phyloP scores from a whole-genome alignment of 2,113 vertebrate species.

The Arenaria interpres region DNA sequence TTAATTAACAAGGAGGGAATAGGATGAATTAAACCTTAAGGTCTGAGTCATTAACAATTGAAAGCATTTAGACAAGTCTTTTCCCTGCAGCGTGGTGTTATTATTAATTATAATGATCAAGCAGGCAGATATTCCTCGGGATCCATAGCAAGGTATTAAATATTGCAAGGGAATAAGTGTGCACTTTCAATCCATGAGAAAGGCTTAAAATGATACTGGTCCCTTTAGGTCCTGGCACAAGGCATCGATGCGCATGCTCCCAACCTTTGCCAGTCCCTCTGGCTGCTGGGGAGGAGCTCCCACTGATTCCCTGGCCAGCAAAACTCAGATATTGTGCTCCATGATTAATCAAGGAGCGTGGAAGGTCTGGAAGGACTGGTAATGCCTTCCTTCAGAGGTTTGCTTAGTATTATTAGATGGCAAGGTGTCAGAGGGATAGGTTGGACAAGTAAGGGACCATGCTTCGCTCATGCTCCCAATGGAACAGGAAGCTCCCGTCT shows the following conservation, averaged over 20 bases:
- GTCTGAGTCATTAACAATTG: conserved; percentile 16
- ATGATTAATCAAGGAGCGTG: background rate
- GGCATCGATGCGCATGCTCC: accelerated
- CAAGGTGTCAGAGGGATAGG: background rate
- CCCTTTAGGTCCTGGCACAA: background rate
- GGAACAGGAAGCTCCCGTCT: background rate
- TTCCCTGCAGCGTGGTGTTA: background rate
- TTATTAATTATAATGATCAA: background rate
- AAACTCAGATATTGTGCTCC: background rate
- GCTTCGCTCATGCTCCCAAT: background rate
- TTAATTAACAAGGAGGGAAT: conserved; percentile 32
- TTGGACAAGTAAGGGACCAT: accelerated
- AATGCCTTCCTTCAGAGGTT: background rate
- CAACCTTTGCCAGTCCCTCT: background rate
- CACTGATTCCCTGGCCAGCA: background rate
- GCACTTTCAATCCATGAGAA: background rate
- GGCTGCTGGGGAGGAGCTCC: background rate
- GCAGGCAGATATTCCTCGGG: background rate
- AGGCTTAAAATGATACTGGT: background rate
- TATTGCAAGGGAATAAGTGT: background rate
- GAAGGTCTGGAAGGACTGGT: background rate
- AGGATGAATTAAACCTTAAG: background rate
- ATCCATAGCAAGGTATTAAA: background rate
- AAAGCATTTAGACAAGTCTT: conserved; percentile 21
- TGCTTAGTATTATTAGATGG: background rate